Evolutionary conservation across 2,113 vertebrate species (phyloP).

Genomic region (Hippocampus zosterae): DNA sequence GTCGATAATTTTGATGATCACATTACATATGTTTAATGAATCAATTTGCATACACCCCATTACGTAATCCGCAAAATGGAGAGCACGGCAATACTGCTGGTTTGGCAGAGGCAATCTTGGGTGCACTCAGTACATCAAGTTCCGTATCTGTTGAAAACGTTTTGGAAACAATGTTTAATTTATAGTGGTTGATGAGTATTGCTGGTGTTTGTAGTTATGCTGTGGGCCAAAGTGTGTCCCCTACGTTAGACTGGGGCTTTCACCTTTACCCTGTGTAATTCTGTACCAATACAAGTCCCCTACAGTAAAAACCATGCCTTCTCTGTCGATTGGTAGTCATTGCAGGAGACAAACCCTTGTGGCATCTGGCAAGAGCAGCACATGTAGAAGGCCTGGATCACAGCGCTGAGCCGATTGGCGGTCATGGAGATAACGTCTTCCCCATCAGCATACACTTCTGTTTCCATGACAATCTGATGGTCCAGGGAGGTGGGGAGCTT

Average conservation of each 20-base stretch:
- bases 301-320: not conserved
- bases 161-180: too few relatives aligned
- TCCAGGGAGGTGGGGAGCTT: constrained; percentile 41
- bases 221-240: not conserved
- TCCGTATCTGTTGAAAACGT: too few relatives aligned
- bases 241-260: not conserved
- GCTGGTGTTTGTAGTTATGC: not conserved
- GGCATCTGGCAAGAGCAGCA: constrained; percentile 99
- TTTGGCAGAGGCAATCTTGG: too few relatives aligned
- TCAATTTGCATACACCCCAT: not conserved
- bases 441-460: constrained; percentile 79
- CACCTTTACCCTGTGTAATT: not conserved
- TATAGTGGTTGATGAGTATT: not conserved
- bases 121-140: too few relatives aligned
- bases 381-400: constrained; percentile 98
- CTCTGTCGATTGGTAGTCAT: not conserved
- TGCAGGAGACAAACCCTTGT: constrained; percentile 69
- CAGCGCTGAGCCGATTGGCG: constrained; percentile 91
- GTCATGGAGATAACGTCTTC: constrained; percentile 98
- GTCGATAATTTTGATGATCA: not conserved
- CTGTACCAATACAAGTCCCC: not conserved
- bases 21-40: not conserved
- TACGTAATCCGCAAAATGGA: too few relatives aligned
- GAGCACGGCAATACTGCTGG: too few relatives aligned
- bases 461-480: constrained; percentile 66